phyloP scores from a whole-genome alignment of 1,140 invertebrate genomes.

The Lordiphosa clarofinis region DNA sequence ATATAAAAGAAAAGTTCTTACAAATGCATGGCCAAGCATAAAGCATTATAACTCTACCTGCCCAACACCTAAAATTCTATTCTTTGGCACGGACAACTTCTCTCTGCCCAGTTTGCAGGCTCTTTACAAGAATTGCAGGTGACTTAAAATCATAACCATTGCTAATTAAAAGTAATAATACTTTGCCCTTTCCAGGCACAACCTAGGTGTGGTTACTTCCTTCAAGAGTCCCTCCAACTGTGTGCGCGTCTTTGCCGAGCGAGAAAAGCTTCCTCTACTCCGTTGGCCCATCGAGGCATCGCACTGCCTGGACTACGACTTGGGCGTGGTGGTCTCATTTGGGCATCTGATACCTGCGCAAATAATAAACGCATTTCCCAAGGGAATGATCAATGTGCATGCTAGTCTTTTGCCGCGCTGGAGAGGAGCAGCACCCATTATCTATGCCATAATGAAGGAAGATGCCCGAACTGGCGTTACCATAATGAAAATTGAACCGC shows the following conservation, averaged over 20 bases:
- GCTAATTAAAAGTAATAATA: background rate
- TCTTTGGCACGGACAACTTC: conserved; percentile 86
- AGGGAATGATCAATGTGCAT: conserved; percentile 95
- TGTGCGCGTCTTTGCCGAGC: conserved; percentile 75
- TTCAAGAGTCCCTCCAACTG: conserved; percentile 81
- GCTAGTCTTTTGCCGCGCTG: conserved; percentile 94
- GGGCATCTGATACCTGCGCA: conserved; percentile 85
- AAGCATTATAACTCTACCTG: conserved; percentile 8
- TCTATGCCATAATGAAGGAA: conserved; percentile 86
- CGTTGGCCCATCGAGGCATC: conserved; percentile 81
- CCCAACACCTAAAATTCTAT: conserved; percentile 79
- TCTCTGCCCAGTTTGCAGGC: conserved; percentile 83
- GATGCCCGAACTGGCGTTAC: conserved; percentile 91
- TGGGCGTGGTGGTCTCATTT: conserved; percentile 87
- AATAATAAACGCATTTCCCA: conserved; percentile 84
- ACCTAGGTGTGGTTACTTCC: conserved; percentile 83
- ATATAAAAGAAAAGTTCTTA: conserved; percentile 53
- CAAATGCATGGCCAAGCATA: background rate
- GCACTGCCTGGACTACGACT: conserved; percentile 81
- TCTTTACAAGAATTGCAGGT: conserved; percentile 80
- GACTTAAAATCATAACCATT: background rate
- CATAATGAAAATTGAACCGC: conserved; percentile 92
- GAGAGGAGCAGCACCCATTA: conserved; percentile 87
- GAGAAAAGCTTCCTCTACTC: conserved; percentile 80
- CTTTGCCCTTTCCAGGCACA: background rate